These are phyloP conservation scores for Gouania willdenowi DNA, from an alignment of 2,797 vertebrate genomes.

Conservation along the genomic window DNA sequence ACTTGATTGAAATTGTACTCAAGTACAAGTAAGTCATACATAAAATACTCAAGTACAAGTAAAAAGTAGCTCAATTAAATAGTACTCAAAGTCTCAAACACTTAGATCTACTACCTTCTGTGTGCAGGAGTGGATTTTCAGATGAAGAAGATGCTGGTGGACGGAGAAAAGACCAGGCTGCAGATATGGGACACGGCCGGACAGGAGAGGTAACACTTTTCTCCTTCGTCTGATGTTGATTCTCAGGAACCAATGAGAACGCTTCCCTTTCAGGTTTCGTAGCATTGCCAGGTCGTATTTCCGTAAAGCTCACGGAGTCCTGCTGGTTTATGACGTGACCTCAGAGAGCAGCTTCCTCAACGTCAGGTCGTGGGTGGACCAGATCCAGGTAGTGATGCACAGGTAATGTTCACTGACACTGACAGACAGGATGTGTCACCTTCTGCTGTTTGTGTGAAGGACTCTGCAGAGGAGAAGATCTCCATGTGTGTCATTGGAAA, in stretches of 20 bases:
- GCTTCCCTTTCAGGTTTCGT: slow-evolving; percentile 57
- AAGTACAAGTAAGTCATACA: too few species aligned
- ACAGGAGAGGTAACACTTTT: slow-evolving; percentile 79
- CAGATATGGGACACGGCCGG: slow-evolving; percentile 82
- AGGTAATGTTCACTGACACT: neutral
- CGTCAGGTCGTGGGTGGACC: slow-evolving; percentile 71
- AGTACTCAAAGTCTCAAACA: neutral
- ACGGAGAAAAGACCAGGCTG: slow-evolving; percentile 71
- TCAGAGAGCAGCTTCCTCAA: slow-evolving; percentile 78
- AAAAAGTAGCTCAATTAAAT: too few species aligned
- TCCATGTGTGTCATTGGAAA: slow-evolving; percentile 76
- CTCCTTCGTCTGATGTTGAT: too few species aligned
- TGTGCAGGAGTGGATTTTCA: slow-evolving; percentile 78
- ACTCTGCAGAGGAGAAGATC: slow-evolving; percentile 50
- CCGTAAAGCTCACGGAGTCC: slow-evolving; percentile 71
- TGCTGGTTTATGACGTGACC: slow-evolving; percentile 77
- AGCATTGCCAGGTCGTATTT: slow-evolving; percentile 78
- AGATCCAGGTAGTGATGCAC: slow-evolving; percentile 67
- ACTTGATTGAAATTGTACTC: too few species aligned
- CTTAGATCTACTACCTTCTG: neutral
- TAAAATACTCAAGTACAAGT: too few species aligned
- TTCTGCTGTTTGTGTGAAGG: slow-evolving; percentile 49
- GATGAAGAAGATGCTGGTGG: slow-evolving; percentile 79
- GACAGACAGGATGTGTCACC: neutral
- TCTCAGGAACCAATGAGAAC: too few species aligned